Evolutionary conservation across 35 echinoderm and acorn worm species (phyloP).

Genomic region (Amphiura filiformis): DNA sequence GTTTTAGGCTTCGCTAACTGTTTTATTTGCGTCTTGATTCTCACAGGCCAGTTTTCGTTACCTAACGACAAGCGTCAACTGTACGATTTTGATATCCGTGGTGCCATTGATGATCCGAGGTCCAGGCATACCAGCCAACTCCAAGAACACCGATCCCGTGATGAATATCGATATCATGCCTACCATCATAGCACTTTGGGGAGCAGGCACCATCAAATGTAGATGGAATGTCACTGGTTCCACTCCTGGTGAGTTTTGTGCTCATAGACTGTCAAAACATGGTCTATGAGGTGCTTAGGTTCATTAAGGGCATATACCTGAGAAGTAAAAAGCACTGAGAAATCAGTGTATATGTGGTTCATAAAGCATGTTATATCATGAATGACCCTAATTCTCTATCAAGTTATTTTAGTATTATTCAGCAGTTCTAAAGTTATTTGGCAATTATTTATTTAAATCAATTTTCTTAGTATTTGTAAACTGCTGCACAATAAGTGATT

Average conservation of each 20-base stretch:
- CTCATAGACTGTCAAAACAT: neutral
- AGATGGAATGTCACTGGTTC: conserved; percentile 76
- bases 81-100: conserved; percentile 98
- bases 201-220: conserved; percentile 64
- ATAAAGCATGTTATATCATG: no score
- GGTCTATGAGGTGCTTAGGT: neutral
- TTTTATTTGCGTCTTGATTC: no score
- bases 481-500: no score
- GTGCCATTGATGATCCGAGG: conserved; percentile 88
- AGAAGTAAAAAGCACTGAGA: no score
- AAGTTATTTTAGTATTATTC: no score
- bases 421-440: no score
- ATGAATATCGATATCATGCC: conserved; percentile 94
- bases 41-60: conserved; percentile 91
- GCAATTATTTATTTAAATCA: no score
- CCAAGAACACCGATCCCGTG: conserved; percentile 42
- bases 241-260: conserved; percentile 71
- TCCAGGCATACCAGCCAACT: conserved; percentile 59
- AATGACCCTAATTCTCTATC: no score
- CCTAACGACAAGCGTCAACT: conserved; percentile 95
- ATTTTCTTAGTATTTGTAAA: no score
- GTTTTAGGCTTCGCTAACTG: no score
- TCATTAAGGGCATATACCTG: no score
- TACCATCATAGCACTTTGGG: conserved; percentile 77
- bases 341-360: no score